Evolutionary conservation across 2,888 invertebrate genomes (phyloP), one percentile per base, ranked within the genome.

Genomic region (Leptinotarsa tumamoca): DNA sequence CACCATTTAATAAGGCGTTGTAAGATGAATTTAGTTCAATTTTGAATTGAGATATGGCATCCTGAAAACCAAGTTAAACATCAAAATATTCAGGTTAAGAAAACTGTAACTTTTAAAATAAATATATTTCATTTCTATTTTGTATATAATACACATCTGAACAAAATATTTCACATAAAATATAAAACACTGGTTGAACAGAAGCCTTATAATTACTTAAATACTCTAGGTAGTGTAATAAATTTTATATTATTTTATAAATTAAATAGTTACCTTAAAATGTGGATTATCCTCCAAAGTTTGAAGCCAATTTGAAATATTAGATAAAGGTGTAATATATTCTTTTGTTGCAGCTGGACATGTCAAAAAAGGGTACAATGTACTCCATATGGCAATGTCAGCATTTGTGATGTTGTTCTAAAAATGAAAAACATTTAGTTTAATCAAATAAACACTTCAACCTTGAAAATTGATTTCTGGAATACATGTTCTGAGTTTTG

Each of bases 371-470:
- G 94, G 94, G 84, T 94, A 95, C 4, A 96, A 82, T 0, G 93
- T 92, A 61, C 92, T 91, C 94, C 95, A 96, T 77, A 95, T 89
- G 4, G 92, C 90, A 72, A 94, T 89, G 87, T 96, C 96, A 0
- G 92, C 94, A 4, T 92, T 89, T 23, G 93, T 91, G 43, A 94
- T 74, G 79, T 90, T 90, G 75, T 91, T 90, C 93, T 94, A 86
- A 71, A 90, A 89, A 78, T 61, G 58, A 76, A 18, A 73, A 4
- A 52, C 3, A 15, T 52, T 14, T 52, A 15, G n/a, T 52, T 52
- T 14, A 52, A 52, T 52, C 52, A 52, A 43, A 43, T 43, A 43
- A 43, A 43, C 10, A 43, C 5, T 43, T 13, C 43, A 43, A 43
- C 33, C 33, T 43, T 43, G 33, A 43, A 43, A 43, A 43, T 43